Base-by-base conservation (phyloP, 2,888 invertebrate species). In the Sinentomon sp. region DNA sequence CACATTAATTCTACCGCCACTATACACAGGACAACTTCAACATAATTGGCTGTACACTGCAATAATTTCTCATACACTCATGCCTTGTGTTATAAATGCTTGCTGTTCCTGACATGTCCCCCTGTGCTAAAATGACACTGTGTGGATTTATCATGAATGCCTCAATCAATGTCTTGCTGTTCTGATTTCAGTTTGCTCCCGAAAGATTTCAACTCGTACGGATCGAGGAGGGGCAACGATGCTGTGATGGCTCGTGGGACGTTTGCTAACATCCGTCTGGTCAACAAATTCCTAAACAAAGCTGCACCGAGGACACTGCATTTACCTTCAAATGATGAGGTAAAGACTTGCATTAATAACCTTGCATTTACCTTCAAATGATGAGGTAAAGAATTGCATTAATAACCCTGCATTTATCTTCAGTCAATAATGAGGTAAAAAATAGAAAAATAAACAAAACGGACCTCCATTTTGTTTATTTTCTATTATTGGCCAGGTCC, bases 171-270 rank as follows among this genome's bases (percentile, higher is more conserved):
- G n/a, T n/a, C n/a, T n/a, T n/a, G n/a, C n/a, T n/a, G n/a, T n/a
- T n/a, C 34, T 26, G 39, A 32, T 45, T 48, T 22, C 50, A 75
- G 78, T 0, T 51, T 94, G 10, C 76, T 77, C 0, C 85, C 92
- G 0, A 65, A 72, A 36, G 89, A 94, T 47, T 97, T 94, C 54
- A 97, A 97, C 59, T 92, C 94, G 2, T 97, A 97, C 53, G 97
- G 94, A 1, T 78, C 92, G 0, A 66, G 94, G 5, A 68, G 94
- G 43, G 97, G 94, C 23, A 89, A 97, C 53, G 92, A 97, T 56
- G 89, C 76, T 17, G 68, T 97, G 6, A 97, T 97, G 94, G 71
- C 75, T 1, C 68, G 94, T 28, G 94, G 94, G 17, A 94, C 94
- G 0, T 97, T 97, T 56, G 94, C 94, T 25, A 97, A 97, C 58